Conservation (phyloP, 2,888 invertebrate genomes). For the Yponomeuta cagnagella region DNA sequence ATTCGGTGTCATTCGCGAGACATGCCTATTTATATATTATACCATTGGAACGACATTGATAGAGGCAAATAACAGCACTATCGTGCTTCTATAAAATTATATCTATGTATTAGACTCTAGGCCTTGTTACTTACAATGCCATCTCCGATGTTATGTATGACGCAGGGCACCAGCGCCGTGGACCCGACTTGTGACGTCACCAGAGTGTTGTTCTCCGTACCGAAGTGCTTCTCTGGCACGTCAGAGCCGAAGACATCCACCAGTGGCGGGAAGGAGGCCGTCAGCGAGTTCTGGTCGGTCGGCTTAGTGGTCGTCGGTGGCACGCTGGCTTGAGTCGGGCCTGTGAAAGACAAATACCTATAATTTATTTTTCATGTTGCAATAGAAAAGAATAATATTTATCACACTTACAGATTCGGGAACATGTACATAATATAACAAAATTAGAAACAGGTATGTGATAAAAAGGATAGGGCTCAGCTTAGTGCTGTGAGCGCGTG, state of each 20-base stretch:
- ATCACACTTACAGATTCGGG: too few species aligned
- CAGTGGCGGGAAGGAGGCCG: conserved; percentile 61
- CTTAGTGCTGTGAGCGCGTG: too few species aligned
- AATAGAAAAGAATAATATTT: too few species aligned
- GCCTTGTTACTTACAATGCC: conserved; percentile 83
- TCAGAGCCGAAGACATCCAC: conserved; percentile 61
- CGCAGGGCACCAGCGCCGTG: conserved; percentile 88
- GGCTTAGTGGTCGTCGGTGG: conserved; percentile 42
- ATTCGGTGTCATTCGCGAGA: too few species aligned
- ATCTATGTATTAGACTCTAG: too few species aligned
- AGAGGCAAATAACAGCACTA: too few species aligned
- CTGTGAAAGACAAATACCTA: conserved; percentile 7
- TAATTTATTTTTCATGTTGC: neutral
- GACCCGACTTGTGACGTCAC: conserved; percentile 90
- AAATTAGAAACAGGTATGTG: too few species aligned
- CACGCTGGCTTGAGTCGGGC: conserved; percentile 33
- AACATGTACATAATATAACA: too few species aligned
- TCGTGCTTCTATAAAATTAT: too few species aligned
- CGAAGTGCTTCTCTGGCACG: conserved; percentile 84
- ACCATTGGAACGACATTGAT: too few species aligned
- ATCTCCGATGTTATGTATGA: conserved; percentile 90
- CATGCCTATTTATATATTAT: too few species aligned
- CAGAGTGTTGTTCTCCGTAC: conserved; percentile 87
- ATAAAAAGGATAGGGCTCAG: too few species aligned
- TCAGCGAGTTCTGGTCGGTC: conserved; percentile 57